A percentile compares a stretch with the other conserved stretches of the same genome.
Evolutionary conservation across 2,113 vertebrate genomes (phyloP).

Genomic region (Chionodraco myersi): DNA sequence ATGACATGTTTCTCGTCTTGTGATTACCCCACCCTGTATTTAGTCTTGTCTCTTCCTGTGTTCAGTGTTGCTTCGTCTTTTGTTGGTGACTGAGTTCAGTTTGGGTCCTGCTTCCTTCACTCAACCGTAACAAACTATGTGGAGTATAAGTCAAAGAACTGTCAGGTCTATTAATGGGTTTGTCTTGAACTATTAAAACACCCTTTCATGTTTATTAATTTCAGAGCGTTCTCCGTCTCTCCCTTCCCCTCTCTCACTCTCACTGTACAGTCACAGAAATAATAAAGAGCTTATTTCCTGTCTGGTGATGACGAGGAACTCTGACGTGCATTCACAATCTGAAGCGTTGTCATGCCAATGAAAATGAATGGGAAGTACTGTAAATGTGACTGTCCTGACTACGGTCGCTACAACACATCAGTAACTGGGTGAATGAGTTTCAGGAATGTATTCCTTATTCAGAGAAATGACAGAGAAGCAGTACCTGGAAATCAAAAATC

Average conservation of each 20-base stretch:
- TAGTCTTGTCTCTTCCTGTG: no score
- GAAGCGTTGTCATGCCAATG: constrained; percentile 44
- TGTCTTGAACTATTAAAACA: not conserved
- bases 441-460: no score
- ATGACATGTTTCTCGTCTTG: no score
- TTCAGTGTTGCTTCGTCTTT: no score
- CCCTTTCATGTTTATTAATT: not conserved
- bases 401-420: constrained; percentile 13
- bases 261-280: constrained; percentile 7
- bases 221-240: not conserved
- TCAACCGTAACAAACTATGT: not conserved
- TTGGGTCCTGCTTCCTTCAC: no score
- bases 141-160: not conserved
- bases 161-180: not conserved
- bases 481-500: no score
- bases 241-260: not conserved
- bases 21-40: no score
- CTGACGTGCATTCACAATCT: constrained; percentile 23
- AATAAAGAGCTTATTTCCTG: constrained; percentile 32
- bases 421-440: constrained; percentile 5
- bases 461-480: no score
- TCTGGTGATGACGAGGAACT: not conserved
- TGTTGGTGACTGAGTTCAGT: no score
- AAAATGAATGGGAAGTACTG: constrained; percentile 48
- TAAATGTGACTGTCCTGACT: constrained; percentile 31